Percentiles rank a stretch among this genome's conserved stretches.
phyloP scores from a whole-genome alignment of 2,888 invertebrate genomes.

The Hedychridium roseum region DNA sequence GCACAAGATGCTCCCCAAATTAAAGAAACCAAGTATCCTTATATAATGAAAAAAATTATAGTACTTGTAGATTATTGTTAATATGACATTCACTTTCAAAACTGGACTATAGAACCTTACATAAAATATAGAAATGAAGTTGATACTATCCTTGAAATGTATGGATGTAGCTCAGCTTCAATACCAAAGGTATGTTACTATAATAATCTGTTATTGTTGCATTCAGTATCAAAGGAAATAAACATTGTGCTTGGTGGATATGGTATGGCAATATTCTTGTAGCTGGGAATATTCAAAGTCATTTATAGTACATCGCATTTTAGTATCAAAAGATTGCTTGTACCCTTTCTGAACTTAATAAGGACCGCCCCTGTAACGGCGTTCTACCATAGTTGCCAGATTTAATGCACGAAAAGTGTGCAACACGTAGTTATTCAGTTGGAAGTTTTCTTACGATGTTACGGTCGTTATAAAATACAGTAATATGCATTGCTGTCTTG shows the following conservation, averaged over 20 bases:
- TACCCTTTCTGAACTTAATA: conserved; percentile 34
- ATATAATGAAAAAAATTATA: background rate
- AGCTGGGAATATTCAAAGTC: too few species aligned
- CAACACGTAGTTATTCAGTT: too few species aligned
- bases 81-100: background rate
- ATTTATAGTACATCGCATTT: too few species aligned
- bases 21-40: conserved; percentile 24
- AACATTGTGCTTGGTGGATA: too few species aligned
- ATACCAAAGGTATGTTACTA: conserved; percentile 41
- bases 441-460: too few species aligned
- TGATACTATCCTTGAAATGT: conserved; percentile 46
- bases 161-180: conserved; percentile 34
- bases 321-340: conserved; percentile 14
- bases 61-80: background rate
- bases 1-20: background rate
- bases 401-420: too few species aligned
- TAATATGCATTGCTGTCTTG: too few species aligned
- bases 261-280: too few species aligned
- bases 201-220: background rate
- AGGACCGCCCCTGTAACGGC: conserved; percentile 45
- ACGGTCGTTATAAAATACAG: too few species aligned
- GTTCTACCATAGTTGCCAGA: conserved; percentile 46
- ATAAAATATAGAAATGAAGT: conserved; percentile 24
- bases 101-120: conserved; percentile 19
- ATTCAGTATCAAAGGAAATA: too few species aligned